Evolutionary conservation across 1,140 invertebrate species (phyloP).

Genomic region (Araneus ventricosus): DNA sequence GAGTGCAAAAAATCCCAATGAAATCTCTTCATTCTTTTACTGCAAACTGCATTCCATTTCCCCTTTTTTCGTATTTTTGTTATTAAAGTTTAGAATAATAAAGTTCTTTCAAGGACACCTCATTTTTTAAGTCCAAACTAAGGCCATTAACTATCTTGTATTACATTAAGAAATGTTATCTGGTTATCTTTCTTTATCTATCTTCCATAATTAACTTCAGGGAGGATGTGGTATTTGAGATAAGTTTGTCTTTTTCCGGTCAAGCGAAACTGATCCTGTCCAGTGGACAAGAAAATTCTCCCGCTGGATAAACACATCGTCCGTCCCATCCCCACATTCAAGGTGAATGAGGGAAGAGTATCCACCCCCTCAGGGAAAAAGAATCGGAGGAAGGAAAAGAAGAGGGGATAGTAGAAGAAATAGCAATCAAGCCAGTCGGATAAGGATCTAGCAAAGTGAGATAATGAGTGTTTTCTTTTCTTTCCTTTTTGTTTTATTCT

Average conservation of each 20-base stretch:
- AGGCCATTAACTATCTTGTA: too few relatives aligned
- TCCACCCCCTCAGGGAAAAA: background rate
- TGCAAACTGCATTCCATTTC: too few relatives aligned
- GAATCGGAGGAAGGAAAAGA: background rate
- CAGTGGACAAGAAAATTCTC: slow-evolving; percentile 41
- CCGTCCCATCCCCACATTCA: background rate
- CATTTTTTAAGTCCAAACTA: too few relatives aligned
- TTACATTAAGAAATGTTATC: too few relatives aligned
- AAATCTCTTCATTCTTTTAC: too few relatives aligned
- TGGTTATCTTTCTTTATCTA: too few relatives aligned
- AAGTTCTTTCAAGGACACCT: too few relatives aligned
- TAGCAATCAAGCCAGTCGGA: slow-evolving; percentile 65
- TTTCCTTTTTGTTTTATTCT: slow-evolving; percentile 11
- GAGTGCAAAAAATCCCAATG: too few relatives aligned
- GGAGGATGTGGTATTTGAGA: background rate
- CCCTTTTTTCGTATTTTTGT: too few relatives aligned
- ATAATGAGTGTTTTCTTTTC: slow-evolving; percentile 64
- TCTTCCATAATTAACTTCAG: too few relatives aligned
- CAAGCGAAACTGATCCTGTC: slow-evolving; percentile 4
- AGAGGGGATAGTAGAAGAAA: background rate
- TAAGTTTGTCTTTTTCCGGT: background rate
- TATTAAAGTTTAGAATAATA: too few relatives aligned
- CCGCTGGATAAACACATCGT: slow-evolving; percentile 48
- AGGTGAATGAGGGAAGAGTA: slow-evolving; percentile 41
- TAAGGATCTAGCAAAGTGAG: slow-evolving; percentile 62